These are phyloP conservation scores for Rallus limicola DNA, from an alignment of 2,113 vertebrate genomes.

Conservation along the genomic window DNA sequence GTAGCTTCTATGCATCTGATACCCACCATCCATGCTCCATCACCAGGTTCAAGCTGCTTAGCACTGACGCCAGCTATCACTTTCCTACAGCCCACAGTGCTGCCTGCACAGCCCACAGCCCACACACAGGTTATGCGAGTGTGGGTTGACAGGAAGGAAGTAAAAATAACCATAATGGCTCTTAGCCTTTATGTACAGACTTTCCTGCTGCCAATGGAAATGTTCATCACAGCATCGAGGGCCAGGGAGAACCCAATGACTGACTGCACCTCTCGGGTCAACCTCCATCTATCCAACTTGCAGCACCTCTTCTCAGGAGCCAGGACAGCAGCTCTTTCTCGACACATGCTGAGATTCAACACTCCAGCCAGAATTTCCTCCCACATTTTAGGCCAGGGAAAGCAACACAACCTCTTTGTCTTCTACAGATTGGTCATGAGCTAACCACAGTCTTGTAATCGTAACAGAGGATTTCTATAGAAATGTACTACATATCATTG, in stretches of 20 bases:
- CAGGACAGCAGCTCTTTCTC: accelerated
- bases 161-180: not conserved
- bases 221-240: not conserved
- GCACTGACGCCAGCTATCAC: not conserved
- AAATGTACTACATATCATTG: not conserved
- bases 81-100: not conserved
- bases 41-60: not conserved
- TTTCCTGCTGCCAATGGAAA: not conserved
- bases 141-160: not conserved
- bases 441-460: not conserved
- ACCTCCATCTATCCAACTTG: not conserved
- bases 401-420: not conserved
- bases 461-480: not conserved
- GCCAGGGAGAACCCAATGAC: not conserved
- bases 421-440: not conserved
- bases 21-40: not conserved
- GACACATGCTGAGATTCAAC: not conserved
- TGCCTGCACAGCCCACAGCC: not conserved
- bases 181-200: not conserved
- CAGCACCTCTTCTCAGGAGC: not conserved
- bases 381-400: not conserved
- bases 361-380: not conserved
- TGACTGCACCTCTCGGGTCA: not conserved
- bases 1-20: not conserved
- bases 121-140: not conserved